Conservation (phyloP, 2,888 invertebrate genomes). For the Oligia latruncula region DNA sequence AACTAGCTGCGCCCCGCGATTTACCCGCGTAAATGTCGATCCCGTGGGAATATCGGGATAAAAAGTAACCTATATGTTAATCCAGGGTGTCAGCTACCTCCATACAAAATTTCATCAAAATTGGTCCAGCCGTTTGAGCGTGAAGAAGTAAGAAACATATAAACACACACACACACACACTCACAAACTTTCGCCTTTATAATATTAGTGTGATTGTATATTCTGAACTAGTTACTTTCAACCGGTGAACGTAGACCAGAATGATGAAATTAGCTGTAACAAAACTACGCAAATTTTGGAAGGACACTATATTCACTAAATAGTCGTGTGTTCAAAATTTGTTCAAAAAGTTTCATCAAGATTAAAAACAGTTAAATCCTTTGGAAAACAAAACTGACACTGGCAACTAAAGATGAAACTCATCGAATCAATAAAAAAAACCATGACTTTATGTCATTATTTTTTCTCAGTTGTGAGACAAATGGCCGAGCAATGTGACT, state of each 20-base stretch:
- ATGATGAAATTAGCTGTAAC: neutral
- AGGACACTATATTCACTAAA: neutral
- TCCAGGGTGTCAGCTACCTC: too few species aligned
- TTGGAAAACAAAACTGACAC: conserved; percentile 1
- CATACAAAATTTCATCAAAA: too few species aligned
- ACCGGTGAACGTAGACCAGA: too few species aligned
- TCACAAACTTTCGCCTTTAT: too few species aligned
- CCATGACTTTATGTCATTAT: conserved; percentile 75
- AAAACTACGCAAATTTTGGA: neutral
- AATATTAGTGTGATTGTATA: neutral
- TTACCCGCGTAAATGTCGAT: too few species aligned
- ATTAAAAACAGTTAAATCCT: conserved; percentile 19
- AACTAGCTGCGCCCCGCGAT: too few species aligned
- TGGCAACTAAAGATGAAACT: conserved; percentile 28
- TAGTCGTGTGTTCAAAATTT: neutral
- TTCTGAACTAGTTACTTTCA: neutral
- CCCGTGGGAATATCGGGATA: too few species aligned
- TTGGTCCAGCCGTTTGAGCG: too few species aligned
- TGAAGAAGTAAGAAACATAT: too few species aligned
- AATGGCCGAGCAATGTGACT: conserved; percentile 88
- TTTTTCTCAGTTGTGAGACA: conserved; percentile 73
- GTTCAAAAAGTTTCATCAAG: neutral
- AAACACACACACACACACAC: too few species aligned
- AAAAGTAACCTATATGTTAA: too few species aligned
- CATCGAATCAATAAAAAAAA: conserved; percentile 49